These are phyloP conservation scores for Hydractinia symbiolongicarpus DNA, from an alignment of 30 jellyfish, hydroid and myxozoan genomes.

Conservation along the genomic window DNA sequence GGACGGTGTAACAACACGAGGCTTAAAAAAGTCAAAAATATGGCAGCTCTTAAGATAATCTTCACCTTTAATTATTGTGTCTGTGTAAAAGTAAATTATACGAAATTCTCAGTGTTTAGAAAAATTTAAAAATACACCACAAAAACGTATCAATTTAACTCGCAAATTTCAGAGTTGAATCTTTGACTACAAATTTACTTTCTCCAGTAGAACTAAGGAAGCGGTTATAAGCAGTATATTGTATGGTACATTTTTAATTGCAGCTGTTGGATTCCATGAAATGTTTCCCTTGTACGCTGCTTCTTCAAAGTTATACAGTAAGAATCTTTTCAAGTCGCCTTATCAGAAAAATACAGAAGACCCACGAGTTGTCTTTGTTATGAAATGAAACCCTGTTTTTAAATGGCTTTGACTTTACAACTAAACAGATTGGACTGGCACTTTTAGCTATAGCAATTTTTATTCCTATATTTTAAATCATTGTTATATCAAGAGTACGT, in stretches of 20 bases:
- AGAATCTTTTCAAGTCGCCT: not conserved
- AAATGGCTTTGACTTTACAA: not conserved
- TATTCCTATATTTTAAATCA: not conserved
- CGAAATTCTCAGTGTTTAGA: no score
- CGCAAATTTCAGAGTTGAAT: no score
- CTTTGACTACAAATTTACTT: not conserved
- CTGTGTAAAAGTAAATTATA: no score
- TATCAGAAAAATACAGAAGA: no score
- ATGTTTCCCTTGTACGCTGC: slow-evolving; percentile 9
- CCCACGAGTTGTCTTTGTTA: no score
- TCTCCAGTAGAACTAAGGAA: not conserved
- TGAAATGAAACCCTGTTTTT: not conserved
- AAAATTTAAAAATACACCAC: no score
- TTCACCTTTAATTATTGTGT: no score
- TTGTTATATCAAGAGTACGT: not conserved
- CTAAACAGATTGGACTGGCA: not conserved
- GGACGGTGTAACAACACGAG: not conserved
- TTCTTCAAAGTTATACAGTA: not conserved
- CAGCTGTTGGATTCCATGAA: not conserved
- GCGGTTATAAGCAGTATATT: not conserved
- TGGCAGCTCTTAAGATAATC: not conserved
- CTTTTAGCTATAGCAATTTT: not conserved
- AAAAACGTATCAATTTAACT: no score
- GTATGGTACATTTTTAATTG: not conserved
- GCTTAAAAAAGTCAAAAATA: not conserved